These are phyloP conservation scores for Medauroidea extradentata DNA, from an alignment of 1,140 invertebrate genomes.

Conservation along the genomic window DNA sequence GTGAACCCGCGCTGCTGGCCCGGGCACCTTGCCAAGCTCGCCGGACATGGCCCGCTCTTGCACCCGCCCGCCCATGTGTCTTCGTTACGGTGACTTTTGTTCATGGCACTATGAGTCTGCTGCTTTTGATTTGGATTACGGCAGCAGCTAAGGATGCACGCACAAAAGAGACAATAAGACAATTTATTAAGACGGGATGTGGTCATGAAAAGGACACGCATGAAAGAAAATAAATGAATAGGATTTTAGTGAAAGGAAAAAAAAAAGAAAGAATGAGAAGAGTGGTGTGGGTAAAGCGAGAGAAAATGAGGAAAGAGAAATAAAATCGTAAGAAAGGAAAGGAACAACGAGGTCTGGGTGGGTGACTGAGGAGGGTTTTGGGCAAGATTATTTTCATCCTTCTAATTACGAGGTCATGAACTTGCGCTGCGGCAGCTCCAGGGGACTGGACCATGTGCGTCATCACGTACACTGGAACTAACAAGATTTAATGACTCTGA, in stretches of 20 bases:
- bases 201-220: conserved; percentile 5
- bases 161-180: conserved; percentile 9
- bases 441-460: no score
- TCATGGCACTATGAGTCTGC: background rate
- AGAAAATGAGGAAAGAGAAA: no score
- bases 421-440: no score
- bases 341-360: no score
- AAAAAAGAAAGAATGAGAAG: background rate
- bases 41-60: no score
- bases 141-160: background rate
- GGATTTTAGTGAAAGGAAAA: background rate
- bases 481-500: no score
- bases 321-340: no score
- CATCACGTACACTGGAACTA: no score
- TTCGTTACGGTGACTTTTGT: background rate
- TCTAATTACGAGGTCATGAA: conserved; percentile 6
- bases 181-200: conserved; percentile 9
- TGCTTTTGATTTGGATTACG: conserved; percentile 5
- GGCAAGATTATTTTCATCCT: conserved; percentile 5
- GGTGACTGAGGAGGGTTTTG: no score
- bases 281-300: background rate
- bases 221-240: conserved; percentile 9
- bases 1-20: no score
- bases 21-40: no score
- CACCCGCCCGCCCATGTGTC: background rate